Base-by-base conservation (phyloP, 1,140 invertebrate genomes). In the Parapsyche elsis region DNA sequence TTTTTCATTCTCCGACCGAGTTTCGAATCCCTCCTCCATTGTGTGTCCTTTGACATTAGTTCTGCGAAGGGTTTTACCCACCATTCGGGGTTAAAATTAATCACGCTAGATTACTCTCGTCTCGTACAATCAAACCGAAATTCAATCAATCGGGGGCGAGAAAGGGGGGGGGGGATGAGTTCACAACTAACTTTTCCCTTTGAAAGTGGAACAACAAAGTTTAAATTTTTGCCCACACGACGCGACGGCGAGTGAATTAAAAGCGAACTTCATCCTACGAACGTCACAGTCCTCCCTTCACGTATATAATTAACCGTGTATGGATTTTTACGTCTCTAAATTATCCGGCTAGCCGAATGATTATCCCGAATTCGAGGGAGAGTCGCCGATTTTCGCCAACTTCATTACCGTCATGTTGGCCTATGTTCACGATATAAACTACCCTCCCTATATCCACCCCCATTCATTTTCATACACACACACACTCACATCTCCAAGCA, bases 41-140 rank as follows among this genome's bases (percentile, higher is more conserved):
- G 59, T 23, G 5, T 67, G 24, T 23, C 71, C 71, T 73, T 73
- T 73, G 71, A 46, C 71, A 16, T 73, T 73, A 38, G 14, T 30
- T 49, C 19, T 46, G 9, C 14, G 71, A 67, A 67, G 64, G 64
- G 38, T 73, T 38, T 23, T 19, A 67, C 64, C 64, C 71, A 23
- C 61, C 9, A 19, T 46, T 46, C 19, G 71, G 44, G 24, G 71
- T n/a, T 46, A 16, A 73, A 73, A 49, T 73, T 73, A 73, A 73
- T 46, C 71, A 49, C 71, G 71, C 38, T 73, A 73, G 71, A 73
- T 73, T 73, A 73, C 24, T 46, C 71, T 73, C 16, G 71, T 73
- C 71, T 46, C 45, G 16, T 73, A 49, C 38, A 46, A 73, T 49
- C 71, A 67, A 26, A 67, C 61, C 61, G 19, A 67, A 67, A 67